phyloP scores from a whole-genome alignment of 1,140 invertebrate species.

The Drosophila bocqueti region DNA sequence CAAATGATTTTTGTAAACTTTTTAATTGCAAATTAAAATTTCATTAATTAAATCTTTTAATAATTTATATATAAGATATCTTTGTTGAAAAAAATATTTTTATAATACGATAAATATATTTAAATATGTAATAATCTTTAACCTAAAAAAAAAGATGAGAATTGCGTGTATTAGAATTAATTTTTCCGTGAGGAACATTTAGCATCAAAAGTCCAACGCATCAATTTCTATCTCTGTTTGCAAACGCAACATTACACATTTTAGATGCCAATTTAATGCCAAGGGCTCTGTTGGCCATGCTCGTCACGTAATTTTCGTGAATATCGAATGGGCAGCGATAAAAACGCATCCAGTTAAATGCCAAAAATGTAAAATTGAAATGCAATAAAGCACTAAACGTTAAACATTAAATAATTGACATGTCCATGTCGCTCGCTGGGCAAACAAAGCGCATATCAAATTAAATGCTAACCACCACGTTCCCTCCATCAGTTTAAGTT shows the following conservation, averaged over 20 bases:
- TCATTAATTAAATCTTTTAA: too few relatives aligned
- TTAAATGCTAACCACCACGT: slow-evolving; percentile 47
- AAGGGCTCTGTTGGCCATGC: slow-evolving; percentile 11
- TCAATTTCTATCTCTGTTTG: slow-evolving; percentile 3
- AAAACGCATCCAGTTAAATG: slow-evolving; percentile 48
- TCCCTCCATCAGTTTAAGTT: neutral
- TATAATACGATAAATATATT: too few relatives aligned
- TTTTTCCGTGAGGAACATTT: too few relatives aligned
- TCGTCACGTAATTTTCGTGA: slow-evolving; percentile 38
- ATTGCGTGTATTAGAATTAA: too few relatives aligned
- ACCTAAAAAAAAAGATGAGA: too few relatives aligned
- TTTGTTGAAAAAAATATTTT: too few relatives aligned
- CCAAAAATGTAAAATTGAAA: slow-evolving; percentile 64
- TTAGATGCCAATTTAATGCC: slow-evolving; percentile 21
- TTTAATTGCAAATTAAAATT: too few relatives aligned
- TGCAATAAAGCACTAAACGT: slow-evolving; percentile 71
- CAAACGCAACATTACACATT: slow-evolving; percentile 8
- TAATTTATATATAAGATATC: too few relatives aligned
- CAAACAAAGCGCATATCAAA: slow-evolving; percentile 73
- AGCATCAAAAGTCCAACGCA: neutral
- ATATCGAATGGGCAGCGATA: slow-evolving; percentile 40
- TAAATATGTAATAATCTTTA: too few relatives aligned
- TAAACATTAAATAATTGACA: slow-evolving; percentile 77
- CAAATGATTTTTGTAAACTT: too few relatives aligned
- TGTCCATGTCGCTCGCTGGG: slow-evolving; percentile 50